Base-by-base conservation (phyloP, 2,797 vertebrate genomes). In the Euphonia xanthogaster region DNA sequence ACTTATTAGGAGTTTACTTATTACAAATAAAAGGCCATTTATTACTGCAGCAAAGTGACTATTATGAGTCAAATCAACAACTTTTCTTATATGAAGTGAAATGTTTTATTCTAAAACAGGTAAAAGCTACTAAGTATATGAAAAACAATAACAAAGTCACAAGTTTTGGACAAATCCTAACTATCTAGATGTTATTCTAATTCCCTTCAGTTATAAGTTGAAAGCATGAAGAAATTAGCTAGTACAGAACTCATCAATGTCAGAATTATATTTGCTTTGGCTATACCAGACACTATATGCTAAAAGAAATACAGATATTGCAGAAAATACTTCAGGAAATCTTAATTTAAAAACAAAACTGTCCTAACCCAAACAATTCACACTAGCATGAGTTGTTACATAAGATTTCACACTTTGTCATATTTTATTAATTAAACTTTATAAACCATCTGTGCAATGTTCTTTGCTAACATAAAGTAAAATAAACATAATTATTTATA, bases 371-470 rank as follows among this genome's bases (percentile, higher is more conserved):
- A 80, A 84, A 88, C 40, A 91, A 67, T 84, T 81, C 31, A 65
- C 35, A 65, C 12, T 44, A 71, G 16, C 8, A 22, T 50, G 39
- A 86, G 78, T 71, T 73, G 37, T 81, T 86, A 33, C 14, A 28
- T 68, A 78, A 86, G 27, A 86, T 4, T 70, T 81, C 5, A 2
- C 62, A 72, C 50, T 84, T 94, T 62, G 54, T 70, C 54, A 66
- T 78, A 48, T 86, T 88, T 93, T 90, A 84, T 78, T 96, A 90
- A 92, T 93, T 90, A 68, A 73, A 62, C 11, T 68, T 93, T 90
- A 53, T 35, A 72, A 95, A 78, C 83, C 90, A 93, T 93, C 88
- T 94, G 86, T 86, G 45, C 66, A 77, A 42, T 78, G 31, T 70
- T 93, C 45, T 86, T 78, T 58, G 54, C 7, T 65, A 68, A 84